Conservation (phyloP, 1,140 invertebrate genomes). For the Wiebesia pumilae region DNA sequence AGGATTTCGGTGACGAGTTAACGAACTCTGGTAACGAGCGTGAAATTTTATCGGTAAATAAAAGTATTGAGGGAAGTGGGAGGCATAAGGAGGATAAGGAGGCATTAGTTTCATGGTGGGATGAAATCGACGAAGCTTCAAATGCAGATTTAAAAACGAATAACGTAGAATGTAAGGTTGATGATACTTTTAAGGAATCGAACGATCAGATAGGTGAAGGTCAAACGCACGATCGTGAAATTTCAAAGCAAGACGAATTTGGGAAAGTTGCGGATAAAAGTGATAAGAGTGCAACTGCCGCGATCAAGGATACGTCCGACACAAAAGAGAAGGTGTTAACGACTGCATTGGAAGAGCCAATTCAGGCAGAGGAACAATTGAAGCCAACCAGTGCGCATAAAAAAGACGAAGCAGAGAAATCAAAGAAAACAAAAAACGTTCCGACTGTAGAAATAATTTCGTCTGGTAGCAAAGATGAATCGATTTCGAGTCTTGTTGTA, state of each 20-base stretch:
- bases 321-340: not conserved
- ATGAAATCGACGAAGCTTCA: not conserved
- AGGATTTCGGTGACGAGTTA: not conserved
- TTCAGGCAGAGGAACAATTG: slow-evolving; percentile 7
- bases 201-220: not conserved
- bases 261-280: not conserved
- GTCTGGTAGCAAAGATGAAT: slow-evolving; percentile 18
- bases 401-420: not conserved
- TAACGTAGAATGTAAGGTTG: too few relatives aligned
- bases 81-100: not conserved
- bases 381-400: not conserved
- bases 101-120: slow-evolving; percentile 43
- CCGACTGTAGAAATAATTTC: not conserved
- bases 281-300: not conserved
- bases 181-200: not conserved
- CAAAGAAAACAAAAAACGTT: slow-evolving; percentile 41
- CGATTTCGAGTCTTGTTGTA: not conserved
- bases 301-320: not conserved
- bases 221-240: not conserved
- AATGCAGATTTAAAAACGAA: not conserved
- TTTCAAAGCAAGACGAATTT: not conserved
- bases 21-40: not conserved
- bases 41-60: too few relatives aligned
- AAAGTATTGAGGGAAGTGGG: not conserved
- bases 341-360: not conserved